Evolutionary conservation across 2,113 vertebrate species (phyloP), one percentile per base, ranked within the genome.

Genomic region (Bolborhynchus lineola): DNA sequence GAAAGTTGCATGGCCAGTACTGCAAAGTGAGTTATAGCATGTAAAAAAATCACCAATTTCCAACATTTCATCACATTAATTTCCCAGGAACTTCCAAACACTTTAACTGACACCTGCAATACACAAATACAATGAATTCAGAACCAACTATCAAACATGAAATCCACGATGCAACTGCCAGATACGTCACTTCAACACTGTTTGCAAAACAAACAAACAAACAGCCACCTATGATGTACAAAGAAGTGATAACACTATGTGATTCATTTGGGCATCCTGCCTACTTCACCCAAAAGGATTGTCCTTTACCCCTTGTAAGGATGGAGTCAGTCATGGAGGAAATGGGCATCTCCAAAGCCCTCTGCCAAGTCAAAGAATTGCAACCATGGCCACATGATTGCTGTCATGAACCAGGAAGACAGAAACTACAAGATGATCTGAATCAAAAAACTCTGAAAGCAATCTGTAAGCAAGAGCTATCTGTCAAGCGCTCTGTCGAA

Each of bases 311-410:
- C 13, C 39, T 47, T 63, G 20, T 44, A 52, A 72, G 72, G 33
- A 47, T 31, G 49, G 23, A 64, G 52, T 15, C 50, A n/a, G 21
- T 60, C 52, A 37, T 9, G 26, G 28, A 69, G 63, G 19, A 90
- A 5, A 24, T 10, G 41, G 25, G n/a, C 59, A 74, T 18, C 85
- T 82, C 82, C 85, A 86, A 69, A 93, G 16, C 44, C 70, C 49
- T 11, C 16, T 3, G 0, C 15, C 1, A 2, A 63, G 41, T 46
- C 77, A 33, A 41, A 82, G 29, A 26, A 1, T 46, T 31, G 23
- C 67, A 44, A 64, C 49, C 49, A 25, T 0, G 0, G 83, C 79
- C 47, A 5, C 7, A 0, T 0, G 0, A 44, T 28, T 46, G 88
- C 46, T 50, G 47, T 31, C 33, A 11, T 35, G 71, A 68, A 3